phyloP scores from a whole-genome alignment of 2,113 vertebrate species.

The Crocuta crocuta region DNA sequence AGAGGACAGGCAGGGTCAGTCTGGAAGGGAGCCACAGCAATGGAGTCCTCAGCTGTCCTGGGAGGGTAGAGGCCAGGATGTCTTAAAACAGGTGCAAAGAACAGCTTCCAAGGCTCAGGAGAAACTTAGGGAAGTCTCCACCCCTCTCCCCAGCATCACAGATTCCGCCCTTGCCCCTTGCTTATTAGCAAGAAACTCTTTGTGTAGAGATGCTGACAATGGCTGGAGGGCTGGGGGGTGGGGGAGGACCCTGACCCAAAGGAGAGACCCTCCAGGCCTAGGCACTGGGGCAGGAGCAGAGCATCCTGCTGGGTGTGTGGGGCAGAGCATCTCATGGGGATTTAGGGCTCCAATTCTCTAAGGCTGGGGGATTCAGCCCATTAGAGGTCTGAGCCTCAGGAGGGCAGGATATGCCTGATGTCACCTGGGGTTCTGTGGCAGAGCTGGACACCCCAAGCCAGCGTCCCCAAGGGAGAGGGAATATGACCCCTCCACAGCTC shows the following conservation, averaged over 20 bases:
- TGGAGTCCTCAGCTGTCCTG: conserved; percentile 58
- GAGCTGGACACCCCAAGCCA: background rate
- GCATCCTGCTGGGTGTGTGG: background rate
- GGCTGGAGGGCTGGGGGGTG: background rate
- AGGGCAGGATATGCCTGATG: background rate
- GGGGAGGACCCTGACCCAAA: background rate
- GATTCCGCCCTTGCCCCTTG: conserved; percentile 27
- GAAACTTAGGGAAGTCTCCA: conserved; percentile 58
- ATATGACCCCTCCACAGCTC: background rate
- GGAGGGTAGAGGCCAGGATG: conserved; percentile 52
- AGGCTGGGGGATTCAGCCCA: background rate
- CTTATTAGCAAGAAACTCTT: background rate
- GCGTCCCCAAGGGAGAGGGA: background rate
- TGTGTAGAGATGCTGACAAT: background rate
- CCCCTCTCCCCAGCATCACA: conserved; percentile 39
- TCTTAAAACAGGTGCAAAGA: conserved; percentile 60
- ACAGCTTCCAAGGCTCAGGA: background rate
- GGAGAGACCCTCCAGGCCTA: background rate
- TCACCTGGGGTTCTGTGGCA: background rate
- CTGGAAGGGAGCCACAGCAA: conserved; percentile 15
- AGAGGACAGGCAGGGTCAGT: background rate
- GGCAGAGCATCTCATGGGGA: background rate
- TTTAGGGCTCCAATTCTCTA: background rate
- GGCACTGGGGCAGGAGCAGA: background rate
- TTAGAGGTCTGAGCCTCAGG: background rate